phyloP scores from a whole-genome alignment of 2,888 invertebrate species.

The Agriotes lineatus region DNA sequence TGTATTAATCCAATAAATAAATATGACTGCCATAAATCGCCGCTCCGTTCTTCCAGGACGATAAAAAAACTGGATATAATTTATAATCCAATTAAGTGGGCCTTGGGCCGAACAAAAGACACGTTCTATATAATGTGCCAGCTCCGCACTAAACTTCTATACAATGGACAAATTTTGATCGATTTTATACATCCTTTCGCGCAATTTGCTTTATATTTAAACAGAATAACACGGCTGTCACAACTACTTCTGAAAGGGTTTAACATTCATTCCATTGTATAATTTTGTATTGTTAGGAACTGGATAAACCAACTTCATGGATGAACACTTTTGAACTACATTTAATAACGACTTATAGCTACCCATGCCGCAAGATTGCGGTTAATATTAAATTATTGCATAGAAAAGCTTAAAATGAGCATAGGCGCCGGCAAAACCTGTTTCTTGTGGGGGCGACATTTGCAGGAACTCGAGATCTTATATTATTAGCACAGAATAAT shows the following conservation, averaged over 20 bases:
- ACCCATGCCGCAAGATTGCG: too few relatives aligned
- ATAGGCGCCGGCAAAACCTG: too few relatives aligned
- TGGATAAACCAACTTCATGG: too few relatives aligned
- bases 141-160: constrained; percentile 51
- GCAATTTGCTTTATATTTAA: constrained; percentile 6
- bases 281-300: background rate
- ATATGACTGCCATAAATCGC: constrained; percentile 67
- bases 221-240: background rate
- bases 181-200: constrained; percentile 46
- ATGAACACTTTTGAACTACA: too few relatives aligned
- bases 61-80: constrained; percentile 62
- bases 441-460: too few relatives aligned
- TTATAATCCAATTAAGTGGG: constrained; percentile 67
- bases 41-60: constrained; percentile 56
- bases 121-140: constrained; percentile 44
- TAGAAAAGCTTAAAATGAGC: too few relatives aligned
- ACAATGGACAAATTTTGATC: constrained; percentile 57
- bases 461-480: too few relatives aligned
- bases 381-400: too few relatives aligned
- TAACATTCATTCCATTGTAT: background rate
- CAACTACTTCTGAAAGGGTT: background rate
- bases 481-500: too few relatives aligned
- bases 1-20: constrained; percentile 69
- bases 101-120: constrained; percentile 60
- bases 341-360: too few relatives aligned